phyloP scores from a whole-genome alignment of 2,113 vertebrate genomes.

The Arizona elegans region DNA sequence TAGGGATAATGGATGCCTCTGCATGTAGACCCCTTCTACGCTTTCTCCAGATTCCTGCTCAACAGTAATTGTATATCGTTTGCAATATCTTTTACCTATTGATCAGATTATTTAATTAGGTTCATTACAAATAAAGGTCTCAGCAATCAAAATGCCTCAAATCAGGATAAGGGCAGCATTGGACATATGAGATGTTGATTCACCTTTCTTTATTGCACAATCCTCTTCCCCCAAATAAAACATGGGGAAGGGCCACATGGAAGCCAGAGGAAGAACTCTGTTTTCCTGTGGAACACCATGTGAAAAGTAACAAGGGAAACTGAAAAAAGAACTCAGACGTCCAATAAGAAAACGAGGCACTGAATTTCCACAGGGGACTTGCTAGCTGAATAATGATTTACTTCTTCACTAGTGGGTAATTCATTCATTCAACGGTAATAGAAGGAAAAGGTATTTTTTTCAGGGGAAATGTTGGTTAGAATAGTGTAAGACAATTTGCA shows the following conservation, averaged over 20 bases:
- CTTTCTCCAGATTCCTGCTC: neutral
- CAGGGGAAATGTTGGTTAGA: neutral
- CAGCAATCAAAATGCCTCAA: neutral
- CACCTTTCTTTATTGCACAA: neutral
- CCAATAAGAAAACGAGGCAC: neutral
- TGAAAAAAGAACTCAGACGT: neutral
- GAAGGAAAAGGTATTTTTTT: neutral
- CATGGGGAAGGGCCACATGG: neutral
- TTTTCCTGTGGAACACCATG: neutral
- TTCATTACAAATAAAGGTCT: neutral
- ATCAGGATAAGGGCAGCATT: neutral
- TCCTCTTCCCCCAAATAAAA: neutral
- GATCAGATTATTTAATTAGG: neutral
- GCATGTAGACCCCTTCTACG: neutral
- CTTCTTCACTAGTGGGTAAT: neutral
- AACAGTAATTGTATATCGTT: neutral
- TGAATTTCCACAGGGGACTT: neutral
- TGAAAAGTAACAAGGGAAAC: neutral
- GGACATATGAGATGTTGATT: neutral
- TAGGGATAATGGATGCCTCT: neutral
- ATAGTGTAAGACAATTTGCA: neutral
- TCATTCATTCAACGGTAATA: neutral
- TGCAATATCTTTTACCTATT: neutral
- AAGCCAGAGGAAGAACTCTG: neutral
- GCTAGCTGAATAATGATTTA: neutral